Conservation (phyloP, 2,797 vertebrate genomes). For the Agapornis canus region DNA sequence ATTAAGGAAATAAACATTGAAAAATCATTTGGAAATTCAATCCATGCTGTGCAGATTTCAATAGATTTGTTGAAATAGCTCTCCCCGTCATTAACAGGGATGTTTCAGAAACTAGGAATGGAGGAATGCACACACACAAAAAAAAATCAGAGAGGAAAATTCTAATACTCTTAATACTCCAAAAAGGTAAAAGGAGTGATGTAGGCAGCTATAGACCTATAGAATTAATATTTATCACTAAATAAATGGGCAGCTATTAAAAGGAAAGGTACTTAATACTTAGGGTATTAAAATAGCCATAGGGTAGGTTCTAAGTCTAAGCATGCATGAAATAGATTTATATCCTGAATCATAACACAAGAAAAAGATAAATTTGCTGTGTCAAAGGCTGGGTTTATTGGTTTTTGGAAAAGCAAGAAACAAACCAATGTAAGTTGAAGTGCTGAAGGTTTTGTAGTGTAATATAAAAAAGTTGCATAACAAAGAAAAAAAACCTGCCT, state of each 20-base stretch:
- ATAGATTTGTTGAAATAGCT: not conserved
- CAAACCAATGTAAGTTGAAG: not conserved
- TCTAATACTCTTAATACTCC: not conserved
- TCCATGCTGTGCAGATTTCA: not conserved
- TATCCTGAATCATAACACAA: not conserved
- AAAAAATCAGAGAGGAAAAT: not conserved
- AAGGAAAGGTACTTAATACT: not conserved
- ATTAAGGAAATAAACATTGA: not conserved
- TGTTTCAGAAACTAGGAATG: not conserved
- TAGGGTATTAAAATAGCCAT: not conserved
- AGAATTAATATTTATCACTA: not conserved
- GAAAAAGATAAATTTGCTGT: not conserved
- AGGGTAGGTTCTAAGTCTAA: not conserved
- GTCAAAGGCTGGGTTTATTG: not conserved
- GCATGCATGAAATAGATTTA: not conserved
- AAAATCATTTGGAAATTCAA: not conserved
- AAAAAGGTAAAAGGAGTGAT: not conserved
- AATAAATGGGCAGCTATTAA: not conserved
- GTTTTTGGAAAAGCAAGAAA: not conserved
- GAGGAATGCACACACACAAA: rapidly evolving
- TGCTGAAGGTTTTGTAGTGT: not conserved
- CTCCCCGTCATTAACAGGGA: not conserved
- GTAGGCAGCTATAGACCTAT: not conserved
- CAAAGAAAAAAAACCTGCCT: not conserved
- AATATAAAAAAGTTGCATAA: not conserved